A percentile compares a stretch with the other conserved stretches of the same genome.
Conservation (phyloP, 2,113 vertebrate species). For the Cottus gobio region DNA sequence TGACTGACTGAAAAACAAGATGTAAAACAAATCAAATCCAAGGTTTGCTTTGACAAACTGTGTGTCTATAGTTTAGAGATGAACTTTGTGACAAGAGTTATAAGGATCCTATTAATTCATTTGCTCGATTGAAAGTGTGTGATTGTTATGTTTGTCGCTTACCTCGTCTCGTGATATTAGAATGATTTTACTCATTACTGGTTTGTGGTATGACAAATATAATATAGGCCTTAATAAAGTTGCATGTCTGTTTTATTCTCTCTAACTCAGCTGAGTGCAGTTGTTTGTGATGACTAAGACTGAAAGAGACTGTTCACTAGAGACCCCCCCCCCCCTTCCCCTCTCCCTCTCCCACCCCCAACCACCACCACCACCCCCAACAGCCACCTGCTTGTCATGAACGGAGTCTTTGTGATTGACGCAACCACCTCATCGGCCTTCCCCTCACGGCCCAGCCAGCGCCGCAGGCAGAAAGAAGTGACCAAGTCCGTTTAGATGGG, state of each 20-base stretch:
- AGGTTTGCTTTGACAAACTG: not conserved
- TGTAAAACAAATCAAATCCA: not conserved
- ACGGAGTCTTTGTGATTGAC: conserved; percentile 80
- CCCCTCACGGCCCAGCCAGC: conserved; percentile 70
- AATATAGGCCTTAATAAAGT: conserved; percentile 22
- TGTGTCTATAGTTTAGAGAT: not conserved
- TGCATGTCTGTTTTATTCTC: conserved; percentile 21
- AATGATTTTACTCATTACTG: not conserved
- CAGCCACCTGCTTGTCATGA: conserved; percentile 80
- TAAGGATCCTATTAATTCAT: not conserved
- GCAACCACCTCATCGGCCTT: conserved; percentile 69
- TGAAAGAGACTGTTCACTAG: conserved; percentile 72
- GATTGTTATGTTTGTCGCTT: not conserved
- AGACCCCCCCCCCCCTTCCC: conserved; percentile 40
- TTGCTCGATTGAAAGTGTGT: not conserved
- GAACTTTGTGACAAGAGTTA: not conserved
- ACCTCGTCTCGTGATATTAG: not conserved
- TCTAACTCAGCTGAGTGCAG: conserved; percentile 52
- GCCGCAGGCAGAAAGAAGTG: conserved; percentile 53
- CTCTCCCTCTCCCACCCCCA: too few species aligned
- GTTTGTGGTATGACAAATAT: conserved; percentile 36
- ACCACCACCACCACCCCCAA: conserved; percentile 14
- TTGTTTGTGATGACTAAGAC: conserved; percentile 71
- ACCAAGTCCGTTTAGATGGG: conserved; percentile 62
- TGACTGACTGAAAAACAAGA: not conserved